Base-by-base conservation (phyloP, 2,888 invertebrate genomes). In the Portevinia maculata region DNA sequence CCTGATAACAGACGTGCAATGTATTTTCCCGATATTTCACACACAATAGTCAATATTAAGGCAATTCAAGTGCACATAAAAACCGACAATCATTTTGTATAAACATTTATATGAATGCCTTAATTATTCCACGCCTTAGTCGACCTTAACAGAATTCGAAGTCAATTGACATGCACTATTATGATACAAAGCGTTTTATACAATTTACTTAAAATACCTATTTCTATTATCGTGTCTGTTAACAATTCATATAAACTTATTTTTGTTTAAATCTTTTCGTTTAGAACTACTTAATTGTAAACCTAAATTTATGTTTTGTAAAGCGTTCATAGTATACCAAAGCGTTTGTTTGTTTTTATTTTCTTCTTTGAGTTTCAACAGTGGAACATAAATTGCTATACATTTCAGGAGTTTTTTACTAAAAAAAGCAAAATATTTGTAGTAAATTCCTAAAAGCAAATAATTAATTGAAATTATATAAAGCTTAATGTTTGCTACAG, bases 261-360 rank as follows among this genome's bases (percentile, higher is more conserved):
- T 28, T 60, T 55, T 24, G 17, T 70, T 57, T 17, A 48, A 28
- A 60, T 60, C 48, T 28, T 64, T 55, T 41, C 59, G 59, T 65
- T 67, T 55, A 70, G 52, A 70, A 44, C 57, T 84, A 57, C 50
- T 55, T 74, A 50, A 53, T 41, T 53, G 19, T 57, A 71, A 60
- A n/a, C 48, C 70, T 81, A 83, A 52, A 76, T 73, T 57, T 76
- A 55, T 69, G 24, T 85, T 86, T 87, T 88, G 90, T 90, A 90
- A 90, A 90, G 91, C 90, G 89, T 90, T 89, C 88, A 88, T 89
- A 89, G 90, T 90, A 90, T 90, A 90, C 90, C 90, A 90, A 90
- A 90, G 91, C 90, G 89, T 87, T 88, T 88, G 85, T 75, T 64
- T 84, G 57, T 85, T 69, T 71, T 73, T 84, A 53, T 75, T 57